Percentiles rank a stretch among this genome's conserved stretches.
phyloP scores from a whole-genome alignment of 2,888 invertebrate species.

The Diadegma fenestrale region DNA sequence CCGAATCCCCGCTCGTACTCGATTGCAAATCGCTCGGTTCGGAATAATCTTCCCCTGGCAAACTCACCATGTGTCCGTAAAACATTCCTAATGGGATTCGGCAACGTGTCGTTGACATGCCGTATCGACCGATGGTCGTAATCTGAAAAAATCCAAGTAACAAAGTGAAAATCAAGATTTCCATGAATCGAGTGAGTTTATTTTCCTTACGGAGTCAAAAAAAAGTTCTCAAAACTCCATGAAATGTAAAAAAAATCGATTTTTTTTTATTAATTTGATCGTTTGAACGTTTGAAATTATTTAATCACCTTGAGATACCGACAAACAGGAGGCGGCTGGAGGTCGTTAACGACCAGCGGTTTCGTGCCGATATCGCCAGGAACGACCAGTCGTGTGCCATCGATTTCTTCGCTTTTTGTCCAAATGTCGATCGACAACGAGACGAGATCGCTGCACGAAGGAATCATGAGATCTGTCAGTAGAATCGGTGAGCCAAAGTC shows the following conservation, averaged over 20 bases:
- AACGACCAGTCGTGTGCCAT: constrained; percentile 93
- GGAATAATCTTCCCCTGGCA: constrained; percentile 86
- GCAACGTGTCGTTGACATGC: constrained; percentile 95
- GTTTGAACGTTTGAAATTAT: neutral
- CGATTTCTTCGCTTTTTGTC: constrained; percentile 94
- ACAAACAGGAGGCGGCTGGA: constrained; percentile 96
- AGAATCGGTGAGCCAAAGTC: constrained; percentile 95
- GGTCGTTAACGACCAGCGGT: constrained; percentile 94
- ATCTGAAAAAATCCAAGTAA: constrained; percentile 86
- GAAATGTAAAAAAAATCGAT: neutral
- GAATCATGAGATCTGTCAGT: constrained; percentile 94
- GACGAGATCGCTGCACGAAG: constrained; percentile 92
- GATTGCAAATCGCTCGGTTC: constrained; percentile 80
- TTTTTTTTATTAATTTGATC: neutral
- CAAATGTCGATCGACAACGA: constrained; percentile 96
- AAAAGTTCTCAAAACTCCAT: too few species aligned
- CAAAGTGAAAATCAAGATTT: constrained; percentile 10
- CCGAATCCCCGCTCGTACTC: constrained; percentile 78
- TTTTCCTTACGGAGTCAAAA: neutral
- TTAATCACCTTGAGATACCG: constrained; percentile 93
- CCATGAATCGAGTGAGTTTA: neutral
- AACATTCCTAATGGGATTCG: constrained; percentile 97
- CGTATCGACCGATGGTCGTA: constrained; percentile 95
- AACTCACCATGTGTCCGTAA: constrained; percentile 94
- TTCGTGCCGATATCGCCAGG: constrained; percentile 95